These are phyloP conservation scores for Microtus ochrogaster DNA, from an alignment of 2,113 vertebrate species.

Conservation along the genomic window DNA sequence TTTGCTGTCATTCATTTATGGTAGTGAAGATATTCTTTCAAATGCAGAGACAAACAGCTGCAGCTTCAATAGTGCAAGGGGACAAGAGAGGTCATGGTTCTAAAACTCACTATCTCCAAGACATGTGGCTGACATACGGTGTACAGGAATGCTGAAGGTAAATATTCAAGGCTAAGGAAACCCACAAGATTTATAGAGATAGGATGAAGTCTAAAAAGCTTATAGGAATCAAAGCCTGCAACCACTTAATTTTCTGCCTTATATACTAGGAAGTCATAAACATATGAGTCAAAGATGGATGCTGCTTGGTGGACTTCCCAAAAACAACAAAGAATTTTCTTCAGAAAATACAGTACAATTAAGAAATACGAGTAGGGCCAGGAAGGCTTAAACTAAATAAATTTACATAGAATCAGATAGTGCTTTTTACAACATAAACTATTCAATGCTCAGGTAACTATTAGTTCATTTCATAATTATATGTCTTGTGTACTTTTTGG, in stretches of 20 bases:
- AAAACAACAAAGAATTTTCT: conserved; percentile 18
- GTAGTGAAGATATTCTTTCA: background rate
- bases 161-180: background rate
- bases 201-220: background rate
- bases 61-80: background rate
- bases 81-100: background rate
- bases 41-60: background rate
- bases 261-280: background rate
- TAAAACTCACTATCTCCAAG: conserved; percentile 10
- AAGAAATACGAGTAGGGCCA: background rate
- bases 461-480: conserved; percentile 44
- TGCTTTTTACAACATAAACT: background rate
- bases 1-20: background rate
- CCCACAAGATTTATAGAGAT: background rate
- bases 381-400: background rate
- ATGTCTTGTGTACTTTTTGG: background rate
- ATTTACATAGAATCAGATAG: conserved; percentile 5
- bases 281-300: background rate
- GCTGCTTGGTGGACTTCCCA: background rate
- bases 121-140: background rate
- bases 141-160: background rate
- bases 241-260: background rate
- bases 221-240: background rate
- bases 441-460: conserved; percentile 58
- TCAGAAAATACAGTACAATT: background rate